Percentiles rank a stretch among this genome's conserved stretches.
Conservation (phyloP, 2,888 invertebrate genomes). For the Microctonus hyperodae region DNA sequence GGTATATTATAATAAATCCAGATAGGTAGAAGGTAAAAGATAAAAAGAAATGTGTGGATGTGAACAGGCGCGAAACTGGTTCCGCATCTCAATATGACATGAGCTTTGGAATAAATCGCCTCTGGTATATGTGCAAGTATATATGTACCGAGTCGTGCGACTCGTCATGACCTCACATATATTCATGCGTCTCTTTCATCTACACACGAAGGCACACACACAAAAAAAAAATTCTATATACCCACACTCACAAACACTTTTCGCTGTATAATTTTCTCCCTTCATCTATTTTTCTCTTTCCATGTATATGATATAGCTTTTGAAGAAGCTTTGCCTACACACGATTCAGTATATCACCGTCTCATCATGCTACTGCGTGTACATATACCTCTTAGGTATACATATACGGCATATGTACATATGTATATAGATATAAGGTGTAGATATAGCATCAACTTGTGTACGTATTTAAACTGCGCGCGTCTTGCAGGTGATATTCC, state of each 20-base stretch:
- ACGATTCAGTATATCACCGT: too few relatives aligned
- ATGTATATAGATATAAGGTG: background rate
- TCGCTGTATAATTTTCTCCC: too few relatives aligned
- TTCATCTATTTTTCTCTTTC: background rate
- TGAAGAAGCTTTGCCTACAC: background rate
- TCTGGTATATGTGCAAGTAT: slow-evolving; percentile 1
- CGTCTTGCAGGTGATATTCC: slow-evolving; percentile 28
- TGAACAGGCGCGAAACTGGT: background rate
- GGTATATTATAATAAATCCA: slow-evolving; percentile 20
- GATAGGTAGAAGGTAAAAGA: background rate
- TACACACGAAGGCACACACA: too few relatives aligned
- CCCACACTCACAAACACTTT: background rate
- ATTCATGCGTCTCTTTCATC: too few relatives aligned
- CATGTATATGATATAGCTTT: background rate
- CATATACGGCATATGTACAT: background rate
- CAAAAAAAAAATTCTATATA: background rate
- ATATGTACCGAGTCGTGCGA: background rate
- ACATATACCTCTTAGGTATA: too few relatives aligned
- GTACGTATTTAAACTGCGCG: background rate
- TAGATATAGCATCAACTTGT: background rate
- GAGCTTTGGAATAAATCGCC: slow-evolving; percentile 13
- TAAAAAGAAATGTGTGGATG: background rate
- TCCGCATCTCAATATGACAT: slow-evolving; percentile 9
- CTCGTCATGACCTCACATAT: too few relatives aligned
- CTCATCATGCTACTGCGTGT: background rate